Evolutionary conservation across 2,113 vertebrate species (phyloP), one percentile per base, ranked within the genome.

Genomic region (Neogobius melanostomus): DNA sequence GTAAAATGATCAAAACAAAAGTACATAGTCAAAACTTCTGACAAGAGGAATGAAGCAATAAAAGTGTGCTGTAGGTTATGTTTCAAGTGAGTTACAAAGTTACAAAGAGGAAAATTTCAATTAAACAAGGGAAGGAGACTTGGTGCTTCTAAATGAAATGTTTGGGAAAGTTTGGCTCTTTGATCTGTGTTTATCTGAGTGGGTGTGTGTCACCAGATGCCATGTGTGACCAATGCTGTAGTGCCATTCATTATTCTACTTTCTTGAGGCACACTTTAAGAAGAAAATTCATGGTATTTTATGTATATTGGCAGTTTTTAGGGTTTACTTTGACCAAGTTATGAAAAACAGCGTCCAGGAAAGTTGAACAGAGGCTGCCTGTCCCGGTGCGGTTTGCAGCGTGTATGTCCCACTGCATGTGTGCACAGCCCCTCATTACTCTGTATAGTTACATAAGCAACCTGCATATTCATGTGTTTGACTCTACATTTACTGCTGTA

Each of bases 361-460:
- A 74, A 73, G 76, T 83, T 68, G 75, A 86, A 92, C 88, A 91
- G 76, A 84, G 79, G 42, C 72, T 12, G 76, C 80, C 85, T 87
- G 83, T 86, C 83, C 77, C 48, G 7, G 68, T 74, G 85, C 72
- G 75, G 77, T 73, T 85, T 79, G 16, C 9, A 50, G 62, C 6
- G 61, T 64, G 68, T 44, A 62, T 53, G 77, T 84, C 64, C 68
- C 69, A 42, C 45, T 83, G 54, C 66, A 51, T 66, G 57, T 68
- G 57, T 45, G 65, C 15, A 61, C 17, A 72, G 66, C n/a, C 46
- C 66, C 42, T 72, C 36, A 59, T 48, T 43, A 48, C 69, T 73
- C 62, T 63, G 77, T 73, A 48, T 64, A 45, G 50, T 48, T 69
- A 11, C 42, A 15, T 59, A 54, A 47, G 44, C n/a, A 61, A 16